Evolutionary conservation across 2,113 vertebrate species (phyloP).

Genomic region (Trichechus manatus): DNA sequence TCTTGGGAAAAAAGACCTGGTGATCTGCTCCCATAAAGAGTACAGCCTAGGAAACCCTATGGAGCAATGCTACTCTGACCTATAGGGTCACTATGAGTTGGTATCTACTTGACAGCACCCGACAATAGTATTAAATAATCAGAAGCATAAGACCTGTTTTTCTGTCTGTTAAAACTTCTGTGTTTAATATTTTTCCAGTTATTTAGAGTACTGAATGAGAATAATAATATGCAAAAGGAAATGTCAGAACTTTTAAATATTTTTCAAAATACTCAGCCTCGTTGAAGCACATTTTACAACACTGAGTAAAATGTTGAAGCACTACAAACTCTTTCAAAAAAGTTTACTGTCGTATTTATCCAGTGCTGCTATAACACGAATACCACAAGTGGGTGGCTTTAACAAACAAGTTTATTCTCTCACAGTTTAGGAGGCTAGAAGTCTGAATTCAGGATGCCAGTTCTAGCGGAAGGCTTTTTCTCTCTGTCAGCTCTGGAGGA

Average conservation of each 20-base stretch:
- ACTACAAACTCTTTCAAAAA: not conserved
- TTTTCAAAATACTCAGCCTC: not conserved
- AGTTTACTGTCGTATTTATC: not conserved
- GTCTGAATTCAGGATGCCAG: too few relatives aligned
- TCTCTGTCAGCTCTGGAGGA: too few relatives aligned
- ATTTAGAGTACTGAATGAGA: not conserved
- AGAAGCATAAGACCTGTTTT: not conserved
- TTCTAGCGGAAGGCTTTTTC: too few relatives aligned
- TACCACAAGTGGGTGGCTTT: too few relatives aligned
- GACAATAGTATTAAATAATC: not conserved
- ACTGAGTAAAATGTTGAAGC: not conserved
- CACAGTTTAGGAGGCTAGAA: too few relatives aligned
- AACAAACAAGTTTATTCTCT: too few relatives aligned
- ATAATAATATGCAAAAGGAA: not conserved
- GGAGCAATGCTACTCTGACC: not conserved
- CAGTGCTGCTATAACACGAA: too few relatives aligned
- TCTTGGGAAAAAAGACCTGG: not conserved
- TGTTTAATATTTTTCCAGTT: not conserved
- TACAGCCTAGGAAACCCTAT: not conserved
- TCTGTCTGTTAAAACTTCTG: not conserved
- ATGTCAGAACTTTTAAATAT: not conserved
- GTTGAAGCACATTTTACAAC: slow-evolving; percentile 37
- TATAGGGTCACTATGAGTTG: not conserved
- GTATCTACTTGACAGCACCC: not conserved
- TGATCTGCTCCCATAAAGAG: not conserved